phyloP scores from a whole-genome alignment of 2,113 vertebrate genomes.

The Fregata magnificens region DNA sequence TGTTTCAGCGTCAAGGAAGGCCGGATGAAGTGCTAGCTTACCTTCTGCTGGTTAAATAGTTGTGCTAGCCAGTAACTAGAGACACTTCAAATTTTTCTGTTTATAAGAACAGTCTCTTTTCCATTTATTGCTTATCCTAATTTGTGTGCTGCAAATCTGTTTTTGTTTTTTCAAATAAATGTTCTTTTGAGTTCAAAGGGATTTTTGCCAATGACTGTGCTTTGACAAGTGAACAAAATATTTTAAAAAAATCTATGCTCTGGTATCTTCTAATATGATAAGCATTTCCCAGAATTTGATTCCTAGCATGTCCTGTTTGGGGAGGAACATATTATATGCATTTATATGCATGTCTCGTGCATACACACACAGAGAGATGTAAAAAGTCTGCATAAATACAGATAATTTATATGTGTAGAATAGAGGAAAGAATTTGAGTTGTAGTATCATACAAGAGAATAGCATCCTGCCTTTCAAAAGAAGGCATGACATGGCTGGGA shows the following conservation, averaged over 20 bases:
- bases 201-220: background rate
- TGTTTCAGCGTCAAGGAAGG: background rate
- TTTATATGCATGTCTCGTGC: background rate
- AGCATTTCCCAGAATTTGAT: background rate
- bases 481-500: background rate
- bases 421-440: background rate
- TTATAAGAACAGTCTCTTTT: background rate
- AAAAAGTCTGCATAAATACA: background rate
- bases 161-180: background rate
- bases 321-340: background rate
- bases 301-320: fast-evolving
- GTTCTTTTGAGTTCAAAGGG: background rate
- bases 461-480: background rate
- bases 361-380: background rate
- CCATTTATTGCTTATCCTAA: background rate
- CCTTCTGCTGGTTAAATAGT: background rate
- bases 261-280: background rate
- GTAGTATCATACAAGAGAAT: background rate
- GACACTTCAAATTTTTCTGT: background rate
- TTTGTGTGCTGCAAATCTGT: background rate
- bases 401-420: background rate
- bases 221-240: background rate
- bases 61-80: background rate
- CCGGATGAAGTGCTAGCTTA: background rate
- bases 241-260: fast-evolving